phyloP scores from a whole-genome alignment of 2,797 vertebrate species.

The Simalia tracyae region DNA sequence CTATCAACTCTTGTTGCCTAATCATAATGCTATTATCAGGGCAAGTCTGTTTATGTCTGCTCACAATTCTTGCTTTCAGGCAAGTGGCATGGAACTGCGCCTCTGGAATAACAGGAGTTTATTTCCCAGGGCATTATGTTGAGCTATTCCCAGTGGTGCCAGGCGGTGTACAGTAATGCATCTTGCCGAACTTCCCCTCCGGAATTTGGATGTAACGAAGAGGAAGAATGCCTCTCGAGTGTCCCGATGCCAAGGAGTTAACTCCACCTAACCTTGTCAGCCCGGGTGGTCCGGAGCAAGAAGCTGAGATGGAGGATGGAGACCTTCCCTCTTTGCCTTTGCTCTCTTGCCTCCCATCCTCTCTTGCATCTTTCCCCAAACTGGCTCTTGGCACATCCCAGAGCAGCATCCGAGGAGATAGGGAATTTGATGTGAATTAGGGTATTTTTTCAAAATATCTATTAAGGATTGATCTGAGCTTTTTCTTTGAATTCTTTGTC shows the following conservation, averaged over 20 bases:
- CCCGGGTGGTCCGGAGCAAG: not conserved
- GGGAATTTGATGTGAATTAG: not conserved
- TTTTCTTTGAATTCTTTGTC: not conserved
- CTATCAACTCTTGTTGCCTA: not conserved
- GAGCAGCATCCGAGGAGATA: not conserved
- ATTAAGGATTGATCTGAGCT: not conserved
- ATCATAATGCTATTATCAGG: not conserved
- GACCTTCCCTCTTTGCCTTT: not conserved
- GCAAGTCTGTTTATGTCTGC: not conserved
- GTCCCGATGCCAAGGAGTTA: not conserved
- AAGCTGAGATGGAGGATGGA: not conserved
- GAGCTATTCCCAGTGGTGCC: not conserved
- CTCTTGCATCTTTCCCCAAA: not conserved
- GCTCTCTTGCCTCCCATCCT: no score
- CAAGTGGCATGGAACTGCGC: no score
- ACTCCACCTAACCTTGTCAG: not conserved
- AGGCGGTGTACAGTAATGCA: no score
- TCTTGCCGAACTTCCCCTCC: not conserved
- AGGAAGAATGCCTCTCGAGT: not conserved
- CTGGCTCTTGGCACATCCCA: not conserved
- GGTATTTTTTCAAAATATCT: not conserved
- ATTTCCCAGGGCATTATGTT: not conserved
- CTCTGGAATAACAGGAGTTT: not conserved
- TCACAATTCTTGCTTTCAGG: not conserved
- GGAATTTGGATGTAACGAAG: not conserved